These are phyloP conservation scores for Sebastes diaconus DNA, from an alignment of 2,797 vertebrate species.

Conservation along the genomic window DNA sequence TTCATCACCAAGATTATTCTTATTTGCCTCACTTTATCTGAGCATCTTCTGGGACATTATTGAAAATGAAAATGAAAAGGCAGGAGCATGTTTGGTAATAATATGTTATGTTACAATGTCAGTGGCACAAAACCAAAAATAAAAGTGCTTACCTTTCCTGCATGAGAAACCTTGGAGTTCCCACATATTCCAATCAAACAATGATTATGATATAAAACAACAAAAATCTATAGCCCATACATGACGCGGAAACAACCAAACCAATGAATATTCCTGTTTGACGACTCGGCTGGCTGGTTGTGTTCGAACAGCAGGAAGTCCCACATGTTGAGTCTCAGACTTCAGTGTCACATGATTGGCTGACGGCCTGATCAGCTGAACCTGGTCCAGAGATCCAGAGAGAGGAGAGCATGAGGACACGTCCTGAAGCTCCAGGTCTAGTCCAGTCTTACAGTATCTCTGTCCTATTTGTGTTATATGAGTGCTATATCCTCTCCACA, in stretches of 20 bases:
- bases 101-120: not conserved
- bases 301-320: conserved; percentile 32
- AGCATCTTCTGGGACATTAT: not conserved
- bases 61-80: not conserved
- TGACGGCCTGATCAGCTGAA: conserved; percentile 30
- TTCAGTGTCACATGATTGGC: conserved; percentile 50
- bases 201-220: not conserved
- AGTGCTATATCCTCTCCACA: not conserved
- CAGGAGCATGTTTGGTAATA: not conserved
- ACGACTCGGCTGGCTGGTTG: not conserved
- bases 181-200: conserved; percentile 6
- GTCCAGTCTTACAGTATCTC: not conserved
- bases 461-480: not conserved
- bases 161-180: not conserved
- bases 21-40: not conserved
- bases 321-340: conserved; percentile 41
- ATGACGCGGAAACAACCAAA: not conserved
- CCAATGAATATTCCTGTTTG: not conserved
- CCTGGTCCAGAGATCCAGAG: conserved; percentile 9
- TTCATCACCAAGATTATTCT: not conserved
- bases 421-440: not conserved
- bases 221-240: not conserved
- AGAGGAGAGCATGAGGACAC: not conserved
- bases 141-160: conserved; percentile 47
- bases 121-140: not conserved